Conservation (phyloP, 2,113 vertebrate genomes). For the Acrocephalus arundinaceus region DNA sequence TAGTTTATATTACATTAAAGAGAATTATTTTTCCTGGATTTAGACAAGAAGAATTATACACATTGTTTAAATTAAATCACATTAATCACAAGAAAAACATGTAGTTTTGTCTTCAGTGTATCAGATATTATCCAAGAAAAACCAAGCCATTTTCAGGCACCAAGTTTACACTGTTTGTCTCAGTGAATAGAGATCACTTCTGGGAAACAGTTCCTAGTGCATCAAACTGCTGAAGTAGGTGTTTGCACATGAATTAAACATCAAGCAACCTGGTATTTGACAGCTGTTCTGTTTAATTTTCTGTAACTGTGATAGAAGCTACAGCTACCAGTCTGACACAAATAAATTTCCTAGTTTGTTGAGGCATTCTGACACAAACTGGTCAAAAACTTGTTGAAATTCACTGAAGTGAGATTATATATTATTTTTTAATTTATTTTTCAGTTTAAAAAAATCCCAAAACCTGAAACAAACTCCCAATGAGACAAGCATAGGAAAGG, state of each 20-base stretch:
- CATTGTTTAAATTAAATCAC: neutral
- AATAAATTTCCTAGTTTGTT: neutral
- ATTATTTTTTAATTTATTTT: neutral
- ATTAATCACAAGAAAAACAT: neutral
- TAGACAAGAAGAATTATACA: neutral
- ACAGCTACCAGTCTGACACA: neutral
- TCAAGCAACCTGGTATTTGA: neutral
- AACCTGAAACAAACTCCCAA: neutral
- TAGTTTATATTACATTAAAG: neutral
- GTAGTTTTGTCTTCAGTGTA: neutral
- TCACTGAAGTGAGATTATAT: neutral
- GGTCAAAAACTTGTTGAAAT: neutral
- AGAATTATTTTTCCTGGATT: neutral
- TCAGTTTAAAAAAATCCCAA: neutral
- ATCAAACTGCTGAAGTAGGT: neutral
- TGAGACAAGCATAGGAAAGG: neutral
- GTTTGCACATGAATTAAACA: slow-evolving; percentile 32
- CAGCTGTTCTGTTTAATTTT: slow-evolving; percentile 23
- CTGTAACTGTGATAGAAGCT: neutral
- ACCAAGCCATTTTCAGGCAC: neutral
- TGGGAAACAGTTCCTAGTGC: neutral
- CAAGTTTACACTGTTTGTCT: neutral
- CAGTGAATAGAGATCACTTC: neutral
- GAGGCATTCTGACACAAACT: neutral
- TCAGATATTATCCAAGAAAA: neutral